phyloP scores from a whole-genome alignment of 2,113 vertebrate genomes.

The Thinocorus orbignyianus region DNA sequence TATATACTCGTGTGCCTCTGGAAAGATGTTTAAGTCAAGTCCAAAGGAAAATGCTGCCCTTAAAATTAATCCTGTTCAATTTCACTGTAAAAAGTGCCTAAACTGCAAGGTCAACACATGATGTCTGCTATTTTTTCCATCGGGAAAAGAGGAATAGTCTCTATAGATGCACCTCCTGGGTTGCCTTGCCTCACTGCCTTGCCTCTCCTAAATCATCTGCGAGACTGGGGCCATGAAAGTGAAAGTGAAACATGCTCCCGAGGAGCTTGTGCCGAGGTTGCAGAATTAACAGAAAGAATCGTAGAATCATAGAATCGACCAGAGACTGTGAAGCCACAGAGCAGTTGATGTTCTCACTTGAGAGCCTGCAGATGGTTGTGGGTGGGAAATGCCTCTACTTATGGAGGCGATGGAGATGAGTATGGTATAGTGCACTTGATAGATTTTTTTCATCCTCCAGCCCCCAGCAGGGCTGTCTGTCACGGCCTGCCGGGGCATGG shows the following conservation, averaged over 20 bases:
- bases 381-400: constrained; percentile 89
- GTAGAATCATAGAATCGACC: too few relatives aligned
- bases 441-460: constrained; percentile 71
- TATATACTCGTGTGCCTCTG: background rate
- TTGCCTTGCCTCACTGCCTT: background rate
- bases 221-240: constrained; percentile 12
- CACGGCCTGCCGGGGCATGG: constrained; percentile 86
- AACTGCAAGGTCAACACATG: background rate
- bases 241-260: constrained; percentile 48
- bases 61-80: background rate
- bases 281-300: constrained; percentile 61
- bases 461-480: constrained; percentile 89
- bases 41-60: background rate
- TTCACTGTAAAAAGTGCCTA: constrained; percentile 6
- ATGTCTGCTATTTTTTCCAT: constrained; percentile 3
- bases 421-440: constrained; percentile 92
- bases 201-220: constrained; percentile 10
- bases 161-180: background rate
- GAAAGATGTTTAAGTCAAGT: background rate
- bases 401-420: constrained; percentile 92
- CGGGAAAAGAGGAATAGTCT: background rate
- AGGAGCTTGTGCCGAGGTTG: constrained; percentile 52
- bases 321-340: constrained; percentile 55
- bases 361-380: constrained; percentile 77
- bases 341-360: constrained; percentile 70